These are phyloP conservation scores for Scaptomyza montana DNA, from an alignment of 1,140 invertebrate species.

Conservation along the genomic window DNA sequence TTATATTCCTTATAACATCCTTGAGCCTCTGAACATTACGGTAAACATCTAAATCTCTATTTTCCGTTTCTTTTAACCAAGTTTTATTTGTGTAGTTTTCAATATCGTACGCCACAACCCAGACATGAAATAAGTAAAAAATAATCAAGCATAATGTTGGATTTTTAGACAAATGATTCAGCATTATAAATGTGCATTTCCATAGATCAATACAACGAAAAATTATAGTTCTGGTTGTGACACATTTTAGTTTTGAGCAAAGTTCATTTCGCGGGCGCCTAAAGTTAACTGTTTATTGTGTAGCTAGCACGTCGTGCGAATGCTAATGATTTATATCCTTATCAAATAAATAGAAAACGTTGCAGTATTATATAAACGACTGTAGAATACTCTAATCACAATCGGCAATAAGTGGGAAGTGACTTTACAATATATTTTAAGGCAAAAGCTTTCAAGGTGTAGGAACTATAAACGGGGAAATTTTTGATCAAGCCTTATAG, in stretches of 20 bases:
- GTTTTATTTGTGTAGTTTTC: neutral
- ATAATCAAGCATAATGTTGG: slow-evolving; percentile 15
- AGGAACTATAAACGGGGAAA: too few relatives aligned
- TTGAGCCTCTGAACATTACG: slow-evolving; percentile 14
- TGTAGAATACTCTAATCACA: neutral
- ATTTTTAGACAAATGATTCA: slow-evolving; percentile 6
- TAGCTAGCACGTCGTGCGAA: neutral
- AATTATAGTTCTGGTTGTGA: neutral
- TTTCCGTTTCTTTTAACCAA: neutral
- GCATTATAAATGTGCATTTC: slow-evolving; percentile 20
- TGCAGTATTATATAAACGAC: neutral
- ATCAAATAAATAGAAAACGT: neutral
- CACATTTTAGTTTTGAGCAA: slow-evolving; percentile 3
- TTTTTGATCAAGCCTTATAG: too few relatives aligned
- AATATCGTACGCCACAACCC: slow-evolving; percentile 11
- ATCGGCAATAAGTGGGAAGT: neutral
- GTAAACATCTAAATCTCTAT: neutral
- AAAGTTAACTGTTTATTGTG: slow-evolving; percentile 2
- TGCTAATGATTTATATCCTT: neutral
- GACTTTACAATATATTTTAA: too few relatives aligned
- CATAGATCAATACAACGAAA: neutral
- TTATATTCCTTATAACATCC: slow-evolving; percentile 31
- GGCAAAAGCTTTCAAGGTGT: too few relatives aligned
- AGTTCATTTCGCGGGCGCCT: slow-evolving; percentile 6
- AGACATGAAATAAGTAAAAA: slow-evolving; percentile 24